Base-by-base conservation (phyloP, 2,797 vertebrate genomes). In the Sorex maritimensis region DNA sequence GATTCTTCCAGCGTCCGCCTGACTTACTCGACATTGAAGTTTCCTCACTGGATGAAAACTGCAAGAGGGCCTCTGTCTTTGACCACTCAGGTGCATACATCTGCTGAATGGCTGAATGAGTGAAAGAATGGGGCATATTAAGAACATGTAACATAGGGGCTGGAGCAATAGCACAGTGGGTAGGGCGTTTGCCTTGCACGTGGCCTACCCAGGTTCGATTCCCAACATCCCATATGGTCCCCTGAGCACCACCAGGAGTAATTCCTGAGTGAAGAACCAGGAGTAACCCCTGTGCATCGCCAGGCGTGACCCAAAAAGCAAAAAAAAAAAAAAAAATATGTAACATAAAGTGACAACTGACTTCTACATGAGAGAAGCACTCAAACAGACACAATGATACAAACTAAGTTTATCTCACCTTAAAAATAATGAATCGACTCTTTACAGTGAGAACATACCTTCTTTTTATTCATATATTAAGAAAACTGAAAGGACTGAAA, bases 381-480 rank as follows among this genome's bases (percentile, higher is more conserved):
- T n/a, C 13, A 69, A 21, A 61, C 17, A 61, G 58, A 61, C 21
- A 61, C 58, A 61, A 21, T 61, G 58, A 61, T 61, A 15, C 21
- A 61, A 61, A 61, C 58, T 61, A 61, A 61, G 58, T 61, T 61
- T 61, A 61, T 3, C 58, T 61, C 58, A 61, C 28, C 10, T 67
- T 13, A 65, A 65, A 65, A 72, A 83, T 83, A 81, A 94, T 61
- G 92, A 83, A 77, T 61, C 87, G 92, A 88, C 61, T 44, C 78
- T 81, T 91, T 86, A 95, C 73, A 82, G 93, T 95, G 95, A 97
- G 96, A 96, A 95, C 88, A 95, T 69, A 95, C 15, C 91, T 78
- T 61, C 17, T 61, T 95, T 96, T 96, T 96, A 97, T 97, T 97
- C 94, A 95, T 88, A 93, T 96, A 88, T 30, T 96, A 81, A 95